These are phyloP conservation scores for Meleagris gallopavo DNA, from an alignment of 2,113 vertebrate genomes.

Conservation along the genomic window DNA sequence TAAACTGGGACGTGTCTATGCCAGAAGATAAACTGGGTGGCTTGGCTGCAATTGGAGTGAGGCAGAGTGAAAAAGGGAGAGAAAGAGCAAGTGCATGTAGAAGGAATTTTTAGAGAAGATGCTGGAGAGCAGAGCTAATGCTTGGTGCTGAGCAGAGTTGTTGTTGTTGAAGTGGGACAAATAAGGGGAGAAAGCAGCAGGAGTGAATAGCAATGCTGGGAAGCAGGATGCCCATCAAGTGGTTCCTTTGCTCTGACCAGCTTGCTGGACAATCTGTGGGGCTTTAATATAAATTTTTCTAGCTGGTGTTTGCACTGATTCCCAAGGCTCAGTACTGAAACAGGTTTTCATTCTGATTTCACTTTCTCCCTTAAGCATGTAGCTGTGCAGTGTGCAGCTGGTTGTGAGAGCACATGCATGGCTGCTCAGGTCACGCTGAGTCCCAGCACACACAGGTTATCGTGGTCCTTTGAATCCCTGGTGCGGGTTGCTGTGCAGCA, in stretches of 20 bases:
- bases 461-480: rapidly evolving
- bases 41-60: slow-evolving; percentile 8
- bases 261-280: background rate
- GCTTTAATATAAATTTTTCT: background rate
- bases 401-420: background rate
- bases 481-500: background rate
- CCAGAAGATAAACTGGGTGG: background rate
- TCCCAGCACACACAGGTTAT: background rate
- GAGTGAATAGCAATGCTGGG: background rate
- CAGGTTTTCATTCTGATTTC: slow-evolving; percentile 1
- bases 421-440: background rate
- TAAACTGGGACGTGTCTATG: background rate
- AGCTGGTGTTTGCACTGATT: background rate
- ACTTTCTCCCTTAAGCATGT: background rate
- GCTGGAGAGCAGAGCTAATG: background rate
- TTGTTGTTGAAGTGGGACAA: background rate
- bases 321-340: background rate
- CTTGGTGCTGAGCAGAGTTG: background rate
- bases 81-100: rapidly evolving
- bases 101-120: background rate
- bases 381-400: background rate
- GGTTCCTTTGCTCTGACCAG: background rate
- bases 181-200: background rate
- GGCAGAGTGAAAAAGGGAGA: background rate
- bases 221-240: background rate